Base-by-base conservation (phyloP, 2,113 vertebrate genomes). In the Elephas maximus region DNA sequence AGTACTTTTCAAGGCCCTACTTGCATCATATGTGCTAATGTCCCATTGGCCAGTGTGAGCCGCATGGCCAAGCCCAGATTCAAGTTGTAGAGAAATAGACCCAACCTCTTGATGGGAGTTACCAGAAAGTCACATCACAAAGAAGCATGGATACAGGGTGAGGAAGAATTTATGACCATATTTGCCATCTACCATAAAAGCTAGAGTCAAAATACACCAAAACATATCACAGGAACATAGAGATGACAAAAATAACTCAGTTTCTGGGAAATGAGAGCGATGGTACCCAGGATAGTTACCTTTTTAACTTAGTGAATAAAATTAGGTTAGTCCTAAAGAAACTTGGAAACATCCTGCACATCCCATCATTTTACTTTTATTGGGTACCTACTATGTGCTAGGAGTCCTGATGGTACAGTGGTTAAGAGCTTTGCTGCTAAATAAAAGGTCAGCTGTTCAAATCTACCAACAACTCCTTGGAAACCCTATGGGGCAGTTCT, bases 241-340 rank as follows among this genome's bases (percentile, higher is more conserved):
- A 45, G 21, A 76, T 87, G 73, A 93, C 28, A 82, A 92, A 93
- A 71, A 67, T 73, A 78, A 92, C 17, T 89, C 44, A 80, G 18
- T 78, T 77, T 73, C 88, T 78, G 26, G 41, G 5, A 65, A 71
- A 78, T 3, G 60, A 41, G n/a, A 74, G 4, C 69, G 9, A 60
- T 78, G 20, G 0, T 67, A 30, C 45, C 30, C 63, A 86, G 76
- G 30, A 93, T 87, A 6, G 53, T 53, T 45, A 69, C 69, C 60
- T 88, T 87, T 91, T 94, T 83, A 93, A 21, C 33, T 93, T 28
- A 78, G n/a, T 26, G 53, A 93, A 78, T 93, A 82, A 74, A 91
- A 87, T 74, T 51, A 53, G 7, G 82, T 69, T 79, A 87, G n/a
- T 2, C 9, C 44, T 71, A 63, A 95, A 48, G 18, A 65, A 81